Conservation (phyloP, 2,113 vertebrate genomes). For the Proteles cristata region DNA sequence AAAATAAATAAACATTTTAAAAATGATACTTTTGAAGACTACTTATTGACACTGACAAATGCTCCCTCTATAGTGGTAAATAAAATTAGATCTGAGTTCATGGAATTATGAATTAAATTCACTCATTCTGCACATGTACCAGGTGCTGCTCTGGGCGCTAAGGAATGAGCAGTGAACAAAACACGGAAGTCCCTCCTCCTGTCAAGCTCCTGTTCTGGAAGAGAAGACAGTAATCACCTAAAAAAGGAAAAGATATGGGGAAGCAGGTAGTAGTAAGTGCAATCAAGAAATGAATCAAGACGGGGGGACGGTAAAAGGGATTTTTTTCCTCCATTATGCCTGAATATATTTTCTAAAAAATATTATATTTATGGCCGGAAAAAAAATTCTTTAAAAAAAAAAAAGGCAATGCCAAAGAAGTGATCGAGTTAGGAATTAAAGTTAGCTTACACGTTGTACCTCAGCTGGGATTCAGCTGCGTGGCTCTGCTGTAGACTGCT, state of each 20-base stretch:
- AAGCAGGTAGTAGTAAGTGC: neutral
- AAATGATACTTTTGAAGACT: neutral
- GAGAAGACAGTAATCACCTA: neutral
- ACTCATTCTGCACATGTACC: neutral
- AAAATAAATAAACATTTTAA: neutral
- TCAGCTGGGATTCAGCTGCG: neutral
- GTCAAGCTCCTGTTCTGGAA: neutral
- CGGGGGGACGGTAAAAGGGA: too few relatives aligned
- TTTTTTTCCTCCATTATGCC: neutral
- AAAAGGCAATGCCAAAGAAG: neutral
- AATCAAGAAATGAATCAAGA: neutral
- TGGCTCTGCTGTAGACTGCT: neutral
- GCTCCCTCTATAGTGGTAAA: neutral
- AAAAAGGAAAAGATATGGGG: neutral
- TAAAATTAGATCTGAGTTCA: neutral
- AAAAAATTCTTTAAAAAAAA: neutral
- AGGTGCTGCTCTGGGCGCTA: neutral
- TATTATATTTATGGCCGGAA: neutral
- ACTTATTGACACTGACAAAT: slow-evolving; percentile 5
- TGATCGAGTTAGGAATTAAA: neutral
- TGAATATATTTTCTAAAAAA: neutral
- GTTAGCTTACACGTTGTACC: neutral
- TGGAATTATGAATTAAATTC: neutral
- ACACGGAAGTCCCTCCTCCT: neutral
- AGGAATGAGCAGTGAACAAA: neutral